Base-by-base conservation (phyloP, 1,140 invertebrate genomes). In the Fopius arisanus region DNA sequence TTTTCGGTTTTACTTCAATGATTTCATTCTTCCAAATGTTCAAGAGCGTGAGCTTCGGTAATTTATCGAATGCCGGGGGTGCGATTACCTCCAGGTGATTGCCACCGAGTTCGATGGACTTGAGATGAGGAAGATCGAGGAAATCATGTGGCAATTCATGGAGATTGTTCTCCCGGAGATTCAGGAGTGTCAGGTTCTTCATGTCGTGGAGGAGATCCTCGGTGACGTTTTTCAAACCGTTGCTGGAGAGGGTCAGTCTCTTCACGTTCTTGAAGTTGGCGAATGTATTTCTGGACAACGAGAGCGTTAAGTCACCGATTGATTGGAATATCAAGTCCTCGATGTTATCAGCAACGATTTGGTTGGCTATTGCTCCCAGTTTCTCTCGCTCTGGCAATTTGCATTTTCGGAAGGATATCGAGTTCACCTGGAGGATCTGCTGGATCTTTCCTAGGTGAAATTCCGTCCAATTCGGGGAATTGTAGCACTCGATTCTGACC, bases 11-110 rank as follows among this genome's bases (percentile, higher is more conserved):
- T 10, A 94, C 87, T 83, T 90, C 89, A 12, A 86, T 86, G 51
- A 93, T 81, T 71, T 90, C 89, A 77, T 92, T 93, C 77, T 89
- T 89, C 91, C 91, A 92, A 37, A 93, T 80, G 75, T 91, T 91
- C 31, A 93, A 79, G 66, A 89, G 88, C 76, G 87, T 83, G 59
- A 93, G 79, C 62, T 89, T 89, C 16, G 86, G 84, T 73, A 92
- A 87, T 81, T 91, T 89, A 59, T 87, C 85, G 78, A 93, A 93
- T 40, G 92, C 83, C 12, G 90, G 90, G 2, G 86, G 84, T 6
- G 90, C 89, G 72, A 93, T 81, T 77, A 89, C 83, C 5, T 83
- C 85, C 76, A 93, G 80, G 5, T 59, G 21, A 79, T 93, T 93
- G 67, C 87, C 86, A 62, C 90, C 91, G 71, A 93, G 86, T 79